Evolutionary conservation across 2,113 vertebrate species (phyloP).

Genomic region (Marmota monax): DNA sequence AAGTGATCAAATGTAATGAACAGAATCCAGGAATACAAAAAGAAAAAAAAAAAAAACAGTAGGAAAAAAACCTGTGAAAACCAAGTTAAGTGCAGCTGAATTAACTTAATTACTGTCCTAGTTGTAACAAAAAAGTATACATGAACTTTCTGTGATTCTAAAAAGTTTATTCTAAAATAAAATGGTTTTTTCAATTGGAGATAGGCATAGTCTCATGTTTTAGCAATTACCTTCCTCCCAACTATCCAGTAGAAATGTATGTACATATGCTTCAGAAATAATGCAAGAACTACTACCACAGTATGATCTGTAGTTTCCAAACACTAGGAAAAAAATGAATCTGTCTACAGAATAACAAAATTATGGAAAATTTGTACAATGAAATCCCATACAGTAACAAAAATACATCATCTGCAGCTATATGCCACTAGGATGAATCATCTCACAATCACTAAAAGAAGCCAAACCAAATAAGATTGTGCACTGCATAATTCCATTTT

Average conservation of each 20-base stretch:
- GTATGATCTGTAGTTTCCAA: background rate
- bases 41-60: background rate
- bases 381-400: background rate
- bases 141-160: background rate
- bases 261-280: background rate
- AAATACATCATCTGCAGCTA: background rate
- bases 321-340: background rate
- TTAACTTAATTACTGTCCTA: background rate
- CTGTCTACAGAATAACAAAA: background rate
- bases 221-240: background rate
- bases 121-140: background rate
- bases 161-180: background rate
- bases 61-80: background rate
- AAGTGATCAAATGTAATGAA: background rate
- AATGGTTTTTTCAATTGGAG: background rate
- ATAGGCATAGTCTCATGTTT: background rate
- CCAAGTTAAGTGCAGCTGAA: background rate
- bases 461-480: background rate
- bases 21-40: background rate
- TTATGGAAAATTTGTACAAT: background rate
- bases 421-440: background rate
- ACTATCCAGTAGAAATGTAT: background rate
- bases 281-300: background rate
- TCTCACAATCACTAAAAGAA: background rate
- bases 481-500: background rate